Conservation (phyloP, 1,140 invertebrate species). For the Listronotus oregonensis region DNA sequence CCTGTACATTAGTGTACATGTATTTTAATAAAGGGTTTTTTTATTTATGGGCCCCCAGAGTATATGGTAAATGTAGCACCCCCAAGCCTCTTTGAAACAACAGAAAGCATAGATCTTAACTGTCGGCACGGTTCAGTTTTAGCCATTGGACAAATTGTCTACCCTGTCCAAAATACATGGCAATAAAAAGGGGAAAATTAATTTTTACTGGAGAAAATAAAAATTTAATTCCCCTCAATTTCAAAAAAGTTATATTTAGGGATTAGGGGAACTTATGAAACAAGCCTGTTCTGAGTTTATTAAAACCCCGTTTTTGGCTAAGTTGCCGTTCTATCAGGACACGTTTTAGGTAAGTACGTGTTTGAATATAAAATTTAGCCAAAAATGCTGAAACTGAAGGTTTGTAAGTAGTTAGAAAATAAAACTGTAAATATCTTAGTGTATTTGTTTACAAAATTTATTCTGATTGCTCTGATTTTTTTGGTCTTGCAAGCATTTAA, state of each 20-base stretch:
- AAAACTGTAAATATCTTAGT: too few species aligned
- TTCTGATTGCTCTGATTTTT: too few species aligned
- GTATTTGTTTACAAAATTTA: too few species aligned
- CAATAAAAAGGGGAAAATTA: constrained; percentile 38
- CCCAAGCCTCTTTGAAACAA: constrained; percentile 70
- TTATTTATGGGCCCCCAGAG: constrained; percentile 63
- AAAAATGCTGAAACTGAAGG: too few species aligned
- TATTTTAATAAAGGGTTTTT: too few species aligned
- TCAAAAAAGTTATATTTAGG: constrained; percentile 65
- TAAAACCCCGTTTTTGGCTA: constrained; percentile 69
- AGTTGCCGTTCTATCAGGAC: constrained; percentile 59
- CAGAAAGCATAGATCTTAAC: constrained; percentile 79
- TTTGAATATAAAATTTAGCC: too few species aligned
- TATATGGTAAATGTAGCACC: constrained; percentile 76
- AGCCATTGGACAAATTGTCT: constrained; percentile 79
- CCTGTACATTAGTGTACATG: too few species aligned
- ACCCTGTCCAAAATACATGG: constrained; percentile 62
- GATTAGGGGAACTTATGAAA: constrained; percentile 87
- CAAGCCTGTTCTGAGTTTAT: constrained; percentile 81
- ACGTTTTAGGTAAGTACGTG: constrained; percentile 60
- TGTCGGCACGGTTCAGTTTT: constrained; percentile 85
- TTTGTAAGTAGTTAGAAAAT: too few species aligned
- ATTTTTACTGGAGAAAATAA: constrained; percentile 59
- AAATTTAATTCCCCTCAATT: constrained; percentile 65
- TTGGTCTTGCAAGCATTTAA: too few species aligned